These are phyloP conservation scores for Orientallactaga bullata DNA, from an alignment of 2,113 vertebrate species.

Conservation along the genomic window DNA sequence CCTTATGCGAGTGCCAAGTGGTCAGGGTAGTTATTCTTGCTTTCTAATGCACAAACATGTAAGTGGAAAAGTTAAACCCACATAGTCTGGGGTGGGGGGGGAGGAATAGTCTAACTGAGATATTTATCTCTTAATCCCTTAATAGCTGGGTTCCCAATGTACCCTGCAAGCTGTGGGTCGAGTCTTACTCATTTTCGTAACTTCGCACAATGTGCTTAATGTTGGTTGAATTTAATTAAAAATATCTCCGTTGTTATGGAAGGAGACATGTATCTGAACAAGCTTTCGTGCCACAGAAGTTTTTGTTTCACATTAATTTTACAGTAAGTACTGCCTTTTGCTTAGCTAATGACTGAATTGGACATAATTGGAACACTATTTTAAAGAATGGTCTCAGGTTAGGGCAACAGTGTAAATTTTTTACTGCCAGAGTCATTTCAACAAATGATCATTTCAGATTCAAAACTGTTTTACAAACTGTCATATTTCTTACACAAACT, in stretches of 20 bases:
- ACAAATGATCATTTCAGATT: neutral
- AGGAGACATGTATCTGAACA: conserved; percentile 16
- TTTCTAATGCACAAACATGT: neutral
- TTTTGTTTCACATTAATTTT: conserved; percentile 61
- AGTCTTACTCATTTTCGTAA: conserved; percentile 12
- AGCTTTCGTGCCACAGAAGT: conserved; percentile 29
- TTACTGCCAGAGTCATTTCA: conserved; percentile 36
- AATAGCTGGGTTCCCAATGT: neutral
- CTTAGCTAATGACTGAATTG: neutral
- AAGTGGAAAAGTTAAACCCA: conserved; percentile 32
- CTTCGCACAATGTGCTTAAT: neutral
- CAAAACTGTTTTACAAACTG: conserved; percentile 29
- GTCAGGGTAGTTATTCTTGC: conserved; percentile 2
- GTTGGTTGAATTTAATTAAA: conserved; percentile 41
- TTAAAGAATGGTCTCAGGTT: conserved; percentile 48
- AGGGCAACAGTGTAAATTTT: conserved; percentile 19
- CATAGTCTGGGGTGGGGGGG: neutral
- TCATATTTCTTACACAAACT: neutral
- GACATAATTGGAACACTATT: conserved; percentile 3
- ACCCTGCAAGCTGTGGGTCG: neutral
- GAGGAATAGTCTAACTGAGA: neutral
- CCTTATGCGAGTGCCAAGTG: neutral
- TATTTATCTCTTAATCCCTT: conserved; percentile 14
- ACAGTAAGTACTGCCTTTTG: conserved; percentile 31
- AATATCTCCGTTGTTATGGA: conserved; percentile 42